These are phyloP conservation scores for Gulo gulo DNA, from an alignment of 2,113 vertebrate genomes.

Conservation along the genomic window DNA sequence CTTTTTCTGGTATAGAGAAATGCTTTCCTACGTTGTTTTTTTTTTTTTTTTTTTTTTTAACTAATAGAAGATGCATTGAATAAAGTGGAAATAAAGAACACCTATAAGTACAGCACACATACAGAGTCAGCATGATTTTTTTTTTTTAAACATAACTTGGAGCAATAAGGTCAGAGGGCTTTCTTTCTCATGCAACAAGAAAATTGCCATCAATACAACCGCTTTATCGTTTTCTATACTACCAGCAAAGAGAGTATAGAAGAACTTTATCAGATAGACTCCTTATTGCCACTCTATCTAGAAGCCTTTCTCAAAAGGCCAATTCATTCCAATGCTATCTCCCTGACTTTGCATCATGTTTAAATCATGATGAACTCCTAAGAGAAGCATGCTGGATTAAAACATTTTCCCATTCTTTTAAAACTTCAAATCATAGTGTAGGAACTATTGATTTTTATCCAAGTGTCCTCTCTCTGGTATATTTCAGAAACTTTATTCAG, in stretches of 20 bases:
- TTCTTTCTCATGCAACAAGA: background rate
- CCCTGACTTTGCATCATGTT: background rate
- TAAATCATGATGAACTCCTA: background rate
- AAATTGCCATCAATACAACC: background rate
- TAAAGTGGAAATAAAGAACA: background rate
- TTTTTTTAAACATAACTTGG: background rate
- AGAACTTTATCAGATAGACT: background rate
- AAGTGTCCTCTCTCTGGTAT: background rate
- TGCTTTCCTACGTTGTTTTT: background rate
- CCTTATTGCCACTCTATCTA: background rate
- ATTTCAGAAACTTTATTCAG: constrained; percentile 27
- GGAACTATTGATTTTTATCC: background rate
- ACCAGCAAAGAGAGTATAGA: background rate
- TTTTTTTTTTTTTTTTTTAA: background rate
- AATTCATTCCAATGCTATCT: background rate
- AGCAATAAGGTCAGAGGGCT: background rate
- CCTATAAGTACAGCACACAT: background rate
- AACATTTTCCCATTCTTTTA: background rate
- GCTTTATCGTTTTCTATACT: background rate
- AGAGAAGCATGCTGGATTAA: background rate
- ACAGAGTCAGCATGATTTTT: background rate
- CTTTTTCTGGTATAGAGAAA: background rate
- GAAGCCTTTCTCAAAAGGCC: background rate
- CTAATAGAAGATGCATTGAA: background rate
- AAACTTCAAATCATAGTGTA: background rate